Conservation (phyloP, 1,140 invertebrate genomes). For the Lithobius niger region DNA sequence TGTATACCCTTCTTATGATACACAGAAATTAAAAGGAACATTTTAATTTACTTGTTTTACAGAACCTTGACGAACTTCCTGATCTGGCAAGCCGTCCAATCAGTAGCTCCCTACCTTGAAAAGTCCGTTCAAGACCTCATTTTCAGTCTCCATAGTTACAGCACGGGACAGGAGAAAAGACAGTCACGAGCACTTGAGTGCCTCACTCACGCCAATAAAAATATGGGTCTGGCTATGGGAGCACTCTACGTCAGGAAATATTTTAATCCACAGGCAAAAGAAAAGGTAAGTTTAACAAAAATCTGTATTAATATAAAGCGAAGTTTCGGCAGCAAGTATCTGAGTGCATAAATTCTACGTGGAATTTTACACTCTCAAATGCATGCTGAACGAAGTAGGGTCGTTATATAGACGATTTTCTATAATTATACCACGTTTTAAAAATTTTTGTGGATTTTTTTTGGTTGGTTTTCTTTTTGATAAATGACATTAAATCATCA, state of each 20-base stretch:
- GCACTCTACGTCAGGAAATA: slow-evolving; percentile 22
- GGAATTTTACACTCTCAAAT: too few relatives aligned
- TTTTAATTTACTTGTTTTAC: neutral
- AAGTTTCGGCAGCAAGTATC: too few relatives aligned
- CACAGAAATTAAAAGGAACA: too few relatives aligned
- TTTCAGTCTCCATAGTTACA: neutral
- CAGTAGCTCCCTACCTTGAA: neutral
- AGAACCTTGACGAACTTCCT: slow-evolving; percentile 33
- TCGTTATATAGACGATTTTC: too few relatives aligned
- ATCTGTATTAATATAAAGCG: too few relatives aligned
- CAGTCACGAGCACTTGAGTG: slow-evolving; percentile 78
- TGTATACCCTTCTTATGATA: too few relatives aligned
- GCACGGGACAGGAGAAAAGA: slow-evolving; percentile 48
- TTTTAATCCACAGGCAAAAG: slow-evolving; percentile 23
- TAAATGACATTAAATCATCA: too few relatives aligned
- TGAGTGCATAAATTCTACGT: too few relatives aligned
- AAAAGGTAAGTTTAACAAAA: slow-evolving; percentile 12
- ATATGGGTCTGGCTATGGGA: slow-evolving; percentile 32
- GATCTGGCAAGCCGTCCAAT: slow-evolving; percentile 28
- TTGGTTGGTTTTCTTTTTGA: too few relatives aligned
- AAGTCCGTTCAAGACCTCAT: neutral
- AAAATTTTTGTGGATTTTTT: too few relatives aligned
- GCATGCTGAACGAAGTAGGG: too few relatives aligned
- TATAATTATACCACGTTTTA: too few relatives aligned
- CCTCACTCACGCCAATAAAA: slow-evolving; percentile 52